phyloP scores from a whole-genome alignment of 2,113 vertebrate genomes.

The Anseranas semipalmata region DNA sequence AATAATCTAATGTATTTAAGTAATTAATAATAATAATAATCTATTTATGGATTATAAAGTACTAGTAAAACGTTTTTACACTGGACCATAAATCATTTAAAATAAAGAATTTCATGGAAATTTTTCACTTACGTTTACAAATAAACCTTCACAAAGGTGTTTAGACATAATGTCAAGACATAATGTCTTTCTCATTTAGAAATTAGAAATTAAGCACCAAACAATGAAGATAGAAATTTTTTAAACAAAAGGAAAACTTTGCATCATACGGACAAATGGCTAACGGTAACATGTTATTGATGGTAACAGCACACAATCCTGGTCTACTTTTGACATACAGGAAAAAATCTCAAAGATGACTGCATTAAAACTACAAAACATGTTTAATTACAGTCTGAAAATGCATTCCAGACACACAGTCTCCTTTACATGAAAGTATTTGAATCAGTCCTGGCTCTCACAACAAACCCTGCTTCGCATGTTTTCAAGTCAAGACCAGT shows the following conservation, averaged over 20 bases:
- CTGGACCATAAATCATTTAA: not conserved
- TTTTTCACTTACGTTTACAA: not conserved
- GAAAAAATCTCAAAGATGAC: not conserved
- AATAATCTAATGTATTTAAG: not conserved
- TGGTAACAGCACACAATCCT: not conserved
- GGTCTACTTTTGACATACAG: not conserved
- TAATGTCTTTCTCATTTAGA: not conserved
- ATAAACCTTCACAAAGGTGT: not conserved
- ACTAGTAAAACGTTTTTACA: not conserved
- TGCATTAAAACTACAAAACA: not conserved
- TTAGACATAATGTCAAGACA: not conserved
- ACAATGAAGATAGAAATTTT: not conserved
- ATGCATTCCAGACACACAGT: not conserved
- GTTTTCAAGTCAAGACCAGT: not conserved
- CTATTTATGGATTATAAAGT: not conserved
- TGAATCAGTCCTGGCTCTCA: not conserved
- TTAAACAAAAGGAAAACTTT: not conserved
- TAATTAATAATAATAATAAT: not conserved
- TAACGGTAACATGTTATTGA: not conserved
- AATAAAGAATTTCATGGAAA: not conserved
- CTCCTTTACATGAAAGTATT: not conserved
- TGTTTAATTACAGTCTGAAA: not conserved
- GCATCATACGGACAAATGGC: not conserved
- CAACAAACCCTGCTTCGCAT: not conserved
- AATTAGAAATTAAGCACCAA: not conserved